A percentile compares a stretch with the other conserved stretches of the same genome.
Conservation (phyloP, 2,797 vertebrate species). For the Pogonophryne albipinna region DNA sequence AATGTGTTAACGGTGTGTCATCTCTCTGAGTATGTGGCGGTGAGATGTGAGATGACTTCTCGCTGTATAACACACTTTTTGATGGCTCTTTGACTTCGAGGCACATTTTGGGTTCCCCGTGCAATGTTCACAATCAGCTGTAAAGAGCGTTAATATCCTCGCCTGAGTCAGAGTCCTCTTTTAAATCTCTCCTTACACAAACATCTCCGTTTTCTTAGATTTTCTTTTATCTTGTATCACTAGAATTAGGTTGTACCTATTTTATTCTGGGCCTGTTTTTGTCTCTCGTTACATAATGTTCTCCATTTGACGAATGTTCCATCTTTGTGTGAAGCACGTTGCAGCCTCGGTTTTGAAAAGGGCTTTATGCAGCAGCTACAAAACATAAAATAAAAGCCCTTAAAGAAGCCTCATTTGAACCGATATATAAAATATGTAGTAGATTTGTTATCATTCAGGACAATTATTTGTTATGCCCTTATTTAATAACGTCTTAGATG, state of each 20-base stretch:
- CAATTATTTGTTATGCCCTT: neutral
- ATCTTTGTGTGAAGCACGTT: neutral
- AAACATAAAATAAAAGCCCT: neutral
- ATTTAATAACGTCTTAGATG: neutral
- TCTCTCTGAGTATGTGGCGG: conserved; percentile 54
- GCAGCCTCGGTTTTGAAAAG: neutral
- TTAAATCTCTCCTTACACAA: neutral
- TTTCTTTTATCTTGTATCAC: neutral
- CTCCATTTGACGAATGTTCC: neutral
- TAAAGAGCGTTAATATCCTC: conserved; percentile 23
- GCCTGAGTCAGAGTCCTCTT: neutral
- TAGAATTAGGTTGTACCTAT: too few species aligned
- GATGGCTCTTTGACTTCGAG: conserved; percentile 27
- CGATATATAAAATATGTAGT: too few species aligned
- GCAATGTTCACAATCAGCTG: conserved; percentile 32
- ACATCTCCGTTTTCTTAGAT: neutral
- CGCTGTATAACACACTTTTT: conserved; percentile 51
- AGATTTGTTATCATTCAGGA: too few species aligned
- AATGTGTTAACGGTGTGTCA: conserved; percentile 50
- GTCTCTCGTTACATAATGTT: neutral
- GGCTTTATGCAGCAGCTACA: neutral
- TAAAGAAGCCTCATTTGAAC: neutral
- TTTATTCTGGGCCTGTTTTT: neutral
- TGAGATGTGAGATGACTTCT: conserved; percentile 62
- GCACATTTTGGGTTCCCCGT: conserved; percentile 17